Conservation (phyloP, 2,113 vertebrate species). For the Sorex araneus region DNA sequence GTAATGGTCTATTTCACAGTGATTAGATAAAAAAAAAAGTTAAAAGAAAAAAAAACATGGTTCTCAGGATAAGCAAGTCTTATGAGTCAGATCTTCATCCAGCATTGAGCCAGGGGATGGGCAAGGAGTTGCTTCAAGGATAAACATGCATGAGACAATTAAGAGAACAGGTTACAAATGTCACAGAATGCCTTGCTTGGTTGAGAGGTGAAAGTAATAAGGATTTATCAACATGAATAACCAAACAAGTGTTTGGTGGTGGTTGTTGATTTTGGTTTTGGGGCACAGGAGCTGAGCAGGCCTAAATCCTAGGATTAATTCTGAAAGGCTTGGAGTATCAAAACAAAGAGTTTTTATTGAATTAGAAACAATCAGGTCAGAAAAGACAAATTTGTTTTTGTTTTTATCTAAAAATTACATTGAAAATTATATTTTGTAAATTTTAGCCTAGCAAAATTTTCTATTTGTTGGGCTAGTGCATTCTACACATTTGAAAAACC, state of each 20-base stretch:
- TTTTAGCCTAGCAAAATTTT: neutral
- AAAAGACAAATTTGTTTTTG: slow-evolving; percentile 7
- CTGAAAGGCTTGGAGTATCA: too few relatives aligned
- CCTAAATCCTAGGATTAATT: too few relatives aligned
- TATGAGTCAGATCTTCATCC: neutral
- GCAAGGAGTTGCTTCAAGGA: neutral
- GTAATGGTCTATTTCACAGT: too few relatives aligned
- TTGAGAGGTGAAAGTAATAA: neutral
- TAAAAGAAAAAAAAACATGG: too few relatives aligned
- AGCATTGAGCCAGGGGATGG: neutral
- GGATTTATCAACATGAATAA: neutral
- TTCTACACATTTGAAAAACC: slow-evolving; percentile 72
- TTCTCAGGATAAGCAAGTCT: neutral
- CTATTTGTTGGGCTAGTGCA: slow-evolving; percentile 14
- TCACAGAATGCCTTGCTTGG: neutral
- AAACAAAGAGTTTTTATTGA: neutral
- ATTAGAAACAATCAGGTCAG: slow-evolving; percentile 9
- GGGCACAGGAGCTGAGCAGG: too few relatives aligned
- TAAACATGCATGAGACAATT: neutral
- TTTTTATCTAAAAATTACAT: neutral
- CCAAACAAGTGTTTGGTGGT: neutral
- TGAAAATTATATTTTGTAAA: slow-evolving; percentile 26
- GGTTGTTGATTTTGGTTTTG: too few relatives aligned
- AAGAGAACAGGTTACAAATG: neutral
- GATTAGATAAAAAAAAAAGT: too few relatives aligned